Percentiles rank a stretch among this genome's conserved stretches.
Conservation (phyloP, 2,113 vertebrate genomes). For the Trogon melanurus region DNA sequence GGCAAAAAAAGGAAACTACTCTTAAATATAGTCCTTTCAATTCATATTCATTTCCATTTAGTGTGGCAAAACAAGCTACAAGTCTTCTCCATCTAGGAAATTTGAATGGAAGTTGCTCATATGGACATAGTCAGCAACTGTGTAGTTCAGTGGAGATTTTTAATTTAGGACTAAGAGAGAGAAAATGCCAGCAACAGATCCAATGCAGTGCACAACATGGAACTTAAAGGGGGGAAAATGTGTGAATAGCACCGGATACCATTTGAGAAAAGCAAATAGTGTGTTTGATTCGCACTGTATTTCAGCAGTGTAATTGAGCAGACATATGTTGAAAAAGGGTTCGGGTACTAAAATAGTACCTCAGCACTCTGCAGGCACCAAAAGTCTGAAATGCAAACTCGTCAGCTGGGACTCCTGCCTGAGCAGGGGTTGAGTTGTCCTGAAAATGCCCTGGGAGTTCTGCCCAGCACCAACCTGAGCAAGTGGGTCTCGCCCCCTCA, state of each 20-base stretch:
- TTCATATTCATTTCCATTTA: conserved; percentile 38
- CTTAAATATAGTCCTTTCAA: conserved; percentile 39
- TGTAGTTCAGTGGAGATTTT: conserved; percentile 45
- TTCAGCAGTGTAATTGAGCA: background rate
- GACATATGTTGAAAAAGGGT: background rate
- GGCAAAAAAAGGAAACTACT: conserved; percentile 45
- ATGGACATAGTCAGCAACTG: background rate
- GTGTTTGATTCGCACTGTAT: conserved; percentile 15
- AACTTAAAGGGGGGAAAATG: conserved; percentile 41
- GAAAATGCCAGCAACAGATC: conserved; percentile 68
- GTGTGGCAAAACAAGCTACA: background rate
- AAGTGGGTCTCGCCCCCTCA: no score
- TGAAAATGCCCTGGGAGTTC: background rate
- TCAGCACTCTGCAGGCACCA: background rate
- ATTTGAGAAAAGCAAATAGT: background rate
- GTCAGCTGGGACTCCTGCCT: background rate
- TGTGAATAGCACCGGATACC: conserved; percentile 40
- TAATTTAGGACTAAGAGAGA: conserved; percentile 65
- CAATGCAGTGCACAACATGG: background rate
- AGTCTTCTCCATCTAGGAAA: conserved; percentile 24
- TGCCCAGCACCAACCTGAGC: background rate
- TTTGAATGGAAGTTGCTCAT: conserved; percentile 27
- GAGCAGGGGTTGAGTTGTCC: background rate
- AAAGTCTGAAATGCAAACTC: background rate
- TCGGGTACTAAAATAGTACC: background rate